Base-by-base conservation (phyloP, 2,797 vertebrate species). In the Steatocranus sp. region DNA sequence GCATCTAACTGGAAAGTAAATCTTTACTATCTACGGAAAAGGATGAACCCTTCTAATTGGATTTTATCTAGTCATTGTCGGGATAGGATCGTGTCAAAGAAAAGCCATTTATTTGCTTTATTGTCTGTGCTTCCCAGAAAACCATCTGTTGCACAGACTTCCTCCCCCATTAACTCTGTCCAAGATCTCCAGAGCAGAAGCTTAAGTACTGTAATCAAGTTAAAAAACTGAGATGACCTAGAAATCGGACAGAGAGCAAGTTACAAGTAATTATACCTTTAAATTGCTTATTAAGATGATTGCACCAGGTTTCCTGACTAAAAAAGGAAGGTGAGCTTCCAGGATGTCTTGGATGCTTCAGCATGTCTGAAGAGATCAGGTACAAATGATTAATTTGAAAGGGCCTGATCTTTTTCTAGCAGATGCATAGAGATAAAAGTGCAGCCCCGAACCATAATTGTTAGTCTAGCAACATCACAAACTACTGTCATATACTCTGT, bases 121-220 rank as follows among this genome's bases (percentile, higher is more conserved):
- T 78, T 87, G 54, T 86, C 15, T 38, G 25, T 85, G 66, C 70
- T 66, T 30, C 68, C 36, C 23, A 75, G 68, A 80, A 86, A 89
- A 89, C 54, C 86, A 90, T 89, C 85, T 79, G 76, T 85, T 93
- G 43, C 56, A 17, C 81, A 90, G 61, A 85, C 43, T 53, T 86
- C 66, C 54, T 85, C 36, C 43, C 48, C 34, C 38, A 54, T 81
- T 11, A 63, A 17, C 77, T 56, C 14, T 79, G 18, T 61, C 38
- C 3, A 36, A 49, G 48, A 54, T 66, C 23, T 87, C 76, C 75
- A n/a, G 8, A 77, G 54, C 11, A 12, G 38, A 63, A 38, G 41
- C 51, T 48, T 36, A 68, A 80, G 74, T 49, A 32, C 48, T 27
- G 20, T 75, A 58, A 61, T 84, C 7, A 83, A 78, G 11, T 6